Evolutionary conservation across 2,888 invertebrate species (phyloP), one percentile per base, ranked within the genome.

Genomic region (Dugesia japonica): DNA sequence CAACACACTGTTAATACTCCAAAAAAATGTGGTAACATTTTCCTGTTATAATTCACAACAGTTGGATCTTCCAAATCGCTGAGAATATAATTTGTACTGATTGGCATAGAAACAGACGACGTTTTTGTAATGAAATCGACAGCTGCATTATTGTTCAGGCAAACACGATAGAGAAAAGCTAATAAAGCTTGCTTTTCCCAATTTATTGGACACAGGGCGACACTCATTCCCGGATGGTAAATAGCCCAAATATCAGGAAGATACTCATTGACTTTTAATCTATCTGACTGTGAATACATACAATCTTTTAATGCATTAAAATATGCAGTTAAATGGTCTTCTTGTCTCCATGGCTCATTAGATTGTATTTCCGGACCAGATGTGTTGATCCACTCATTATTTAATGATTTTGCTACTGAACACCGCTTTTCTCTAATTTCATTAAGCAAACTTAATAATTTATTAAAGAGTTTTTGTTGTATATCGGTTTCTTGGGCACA

Each of bases 11-110:
- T 88, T 81, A 94, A 86, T 77, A 94, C 87, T 71, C 93, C 92
- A 79, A 86, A 86, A 80, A 84, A 84, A 13, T 93, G 91, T 0
- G 94, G 94, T 82, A 94, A 85, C 92, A 93, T 94, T 26, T 90
- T 89, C 79, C 93, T 89, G 86, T 94, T 94, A 86, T 92, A 94
- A 81, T 92, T 88, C 71, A 94, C 91, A 79, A 94, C 92, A 83
- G 94, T 94, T 82, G 93, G 92, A 85, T 94, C 94, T 81, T 94
- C 94, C 84, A 94, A 94, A 86, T 94, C 94, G n/a, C 56, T 56
- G 56, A 56, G 56, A 23, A 56, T 56, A n/a, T 56, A 56, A n/a
- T 56, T 56, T 56, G 56, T 56, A n/a, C 56, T 56, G 56, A 56
- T 56, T n/a, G 56, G 56, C 56, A 56, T 56, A 9, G 56, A 56